Percentiles rank a stretch among this genome's conserved stretches.
Conservation (phyloP, 2,888 invertebrate species). For the Chalcosyrphus nemorum region DNA sequence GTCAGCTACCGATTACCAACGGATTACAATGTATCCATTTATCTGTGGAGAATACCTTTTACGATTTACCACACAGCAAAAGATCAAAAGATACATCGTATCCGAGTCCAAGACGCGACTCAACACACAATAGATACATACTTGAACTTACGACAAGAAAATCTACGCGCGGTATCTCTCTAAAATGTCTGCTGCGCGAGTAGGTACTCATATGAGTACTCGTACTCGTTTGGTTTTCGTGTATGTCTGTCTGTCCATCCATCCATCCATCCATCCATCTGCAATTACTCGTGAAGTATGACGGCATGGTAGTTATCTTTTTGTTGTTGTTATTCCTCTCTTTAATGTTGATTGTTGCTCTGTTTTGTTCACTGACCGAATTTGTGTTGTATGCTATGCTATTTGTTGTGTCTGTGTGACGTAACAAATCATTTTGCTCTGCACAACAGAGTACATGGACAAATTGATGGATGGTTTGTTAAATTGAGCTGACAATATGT, state of each 20-base stretch:
- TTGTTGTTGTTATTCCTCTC: conserved; percentile 31
- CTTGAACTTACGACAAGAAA: conserved; percentile 11
- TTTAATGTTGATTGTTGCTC: conserved; percentile 36
- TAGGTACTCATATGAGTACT: background rate
- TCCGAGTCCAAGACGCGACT: background rate
- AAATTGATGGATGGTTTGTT: conserved; percentile 70
- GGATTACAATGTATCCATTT: conserved; percentile 60
- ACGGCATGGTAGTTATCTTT: conserved; percentile 66
- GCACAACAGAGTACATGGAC: conserved; percentile 11
- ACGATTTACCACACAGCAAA: conserved; percentile 37
- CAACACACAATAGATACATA: conserved; percentile 40
- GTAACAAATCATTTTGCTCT: conserved; percentile 67
- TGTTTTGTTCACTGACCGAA: conserved; percentile 68
- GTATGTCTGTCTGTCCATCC: conserved; percentile 35
- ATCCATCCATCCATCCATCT: conserved; percentile 63
- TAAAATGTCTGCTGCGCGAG: conserved; percentile 3
- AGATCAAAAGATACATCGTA: conserved; percentile 46
- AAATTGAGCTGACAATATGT: conserved; percentile 67
- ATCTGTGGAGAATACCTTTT: conserved; percentile 41
- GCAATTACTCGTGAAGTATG: conserved; percentile 73
- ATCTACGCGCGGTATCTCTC: conserved; percentile 4
- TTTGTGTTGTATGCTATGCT: conserved; percentile 20
- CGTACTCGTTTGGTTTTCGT: conserved; percentile 3
- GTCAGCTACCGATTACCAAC: conserved; percentile 66
- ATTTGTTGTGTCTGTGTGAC: conserved; percentile 29